phyloP scores from a whole-genome alignment of 2,797 vertebrate genomes.

The Harpagifer antarcticus region DNA sequence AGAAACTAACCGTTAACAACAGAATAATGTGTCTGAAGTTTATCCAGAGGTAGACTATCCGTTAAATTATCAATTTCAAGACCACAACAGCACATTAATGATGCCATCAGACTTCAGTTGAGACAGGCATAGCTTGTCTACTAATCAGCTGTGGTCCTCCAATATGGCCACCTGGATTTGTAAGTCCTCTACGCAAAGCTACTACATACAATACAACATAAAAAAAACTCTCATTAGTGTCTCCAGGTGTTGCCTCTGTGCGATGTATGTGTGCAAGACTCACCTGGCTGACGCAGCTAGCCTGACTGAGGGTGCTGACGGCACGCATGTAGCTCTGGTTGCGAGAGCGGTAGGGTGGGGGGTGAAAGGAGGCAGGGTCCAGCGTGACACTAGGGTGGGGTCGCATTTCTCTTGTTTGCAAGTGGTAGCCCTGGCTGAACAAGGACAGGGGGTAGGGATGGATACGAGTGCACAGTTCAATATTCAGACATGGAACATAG shows the following conservation, averaged over 20 bases:
- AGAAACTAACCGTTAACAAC: background rate
- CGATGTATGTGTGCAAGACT: constrained; percentile 67
- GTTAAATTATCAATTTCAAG: constrained; percentile 5
- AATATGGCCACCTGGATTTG: constrained; percentile 21
- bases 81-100: constrained; percentile 4
- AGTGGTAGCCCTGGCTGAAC: constrained; percentile 96
- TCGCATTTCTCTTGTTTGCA: constrained; percentile 94
- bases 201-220: constrained; percentile 3
- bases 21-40: background rate
- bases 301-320: constrained; percentile 99
- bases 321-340: constrained; percentile 99
- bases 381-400: constrained; percentile 92
- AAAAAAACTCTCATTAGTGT: constrained; percentile 5
- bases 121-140: constrained; percentile 2
- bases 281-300: constrained; percentile 99
- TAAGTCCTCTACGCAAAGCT: constrained; percentile 5
- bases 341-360: constrained; percentile 97
- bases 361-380: constrained; percentile 95
- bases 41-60: background rate
- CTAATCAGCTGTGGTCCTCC: constrained; percentile 43
- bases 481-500: constrained; percentile 44
- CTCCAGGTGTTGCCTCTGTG: constrained; percentile 39
- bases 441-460: constrained; percentile 59
- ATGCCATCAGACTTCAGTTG: background rate
- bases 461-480: constrained; percentile 59